Evolutionary conservation across 1,140 invertebrate species (phyloP), one percentile per base, ranked within the genome.

Genomic region (Drosophila pandora): DNA sequence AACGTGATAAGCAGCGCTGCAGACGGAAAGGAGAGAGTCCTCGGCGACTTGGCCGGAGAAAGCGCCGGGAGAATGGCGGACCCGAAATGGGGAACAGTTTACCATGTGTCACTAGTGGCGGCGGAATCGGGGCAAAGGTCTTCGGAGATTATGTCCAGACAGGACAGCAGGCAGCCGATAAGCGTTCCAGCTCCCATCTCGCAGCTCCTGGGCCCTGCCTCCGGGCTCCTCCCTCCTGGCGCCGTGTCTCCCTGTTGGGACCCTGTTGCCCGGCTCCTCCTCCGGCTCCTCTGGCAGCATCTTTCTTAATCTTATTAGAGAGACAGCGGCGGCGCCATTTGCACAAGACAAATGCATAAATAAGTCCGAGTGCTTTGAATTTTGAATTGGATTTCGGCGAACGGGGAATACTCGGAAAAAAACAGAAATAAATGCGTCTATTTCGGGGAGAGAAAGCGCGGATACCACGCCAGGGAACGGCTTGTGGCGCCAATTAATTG

Each of bases 341-440:
- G 70, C 79, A 71, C 72, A 84, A 84, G 80, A 84, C 80, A 84
- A 84, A 84, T 84, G 80, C 80, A 84, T 84, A 84, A 84, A 84
- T 76, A 84, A 84, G 65, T 84, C 76, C 72, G 76, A 84, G 80
- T 84, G 80, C 76, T 79, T 76, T 84, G 76, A 84, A 84, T 84
- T 84, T 64, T 69, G 71, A 79, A 84, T 84, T 72, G 80, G 67
- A 84, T 84, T 76, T 67, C 17, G 55, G 56, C 43, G 41, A 58
- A 53, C 63, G 65, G 47, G 56, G 41, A 56, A 60, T 50, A 56
- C 12, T 39, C 25, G 30, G 28, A 13, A 41, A 37, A n/a, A 17
- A 41, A 41, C 39, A 17, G 2, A 41, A 4, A 41, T 34, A 34
- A 8, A 34, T 8, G 32, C 32, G 32, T 34, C 32, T 34, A 34